Evolutionary conservation across 2,888 invertebrate species (phyloP).

Genomic region (Serrognathus titanus): DNA sequence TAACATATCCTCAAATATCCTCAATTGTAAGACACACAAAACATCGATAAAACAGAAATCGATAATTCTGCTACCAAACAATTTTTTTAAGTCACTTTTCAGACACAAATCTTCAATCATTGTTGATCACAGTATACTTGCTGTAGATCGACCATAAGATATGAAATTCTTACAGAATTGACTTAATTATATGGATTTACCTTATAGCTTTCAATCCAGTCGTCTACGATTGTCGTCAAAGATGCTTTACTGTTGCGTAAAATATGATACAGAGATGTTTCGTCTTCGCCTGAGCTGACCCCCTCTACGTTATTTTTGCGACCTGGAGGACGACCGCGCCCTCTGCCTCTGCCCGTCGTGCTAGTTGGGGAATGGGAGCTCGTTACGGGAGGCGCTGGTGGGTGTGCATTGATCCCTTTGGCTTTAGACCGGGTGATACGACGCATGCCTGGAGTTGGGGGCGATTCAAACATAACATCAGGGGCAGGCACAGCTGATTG

Average conservation of each 20-base stretch:
- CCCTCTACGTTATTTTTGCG: constrained; percentile 54
- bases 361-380: constrained; percentile 47
- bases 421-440: constrained; percentile 65
- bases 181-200: constrained; percentile 36
- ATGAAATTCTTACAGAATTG: too few species aligned
- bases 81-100: too few species aligned
- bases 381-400: constrained; percentile 44
- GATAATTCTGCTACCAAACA: too few species aligned
- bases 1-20: too few species aligned
- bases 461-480: constrained; percentile 50
- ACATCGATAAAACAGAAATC: neutral
- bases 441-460: constrained; percentile 59
- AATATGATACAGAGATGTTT: constrained; percentile 79
- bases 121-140: neutral
- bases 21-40: neutral
- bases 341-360: constrained; percentile 42
- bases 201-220: constrained; percentile 99
- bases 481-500: constrained; percentile 36
- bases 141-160: too few species aligned
- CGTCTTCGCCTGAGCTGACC: constrained; percentile 58
- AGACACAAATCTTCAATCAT: neutral
- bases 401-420: constrained; percentile 39
- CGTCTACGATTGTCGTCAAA: constrained; percentile 87
- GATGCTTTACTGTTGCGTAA: constrained; percentile 79
- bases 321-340: constrained; percentile 53